Base-by-base conservation (phyloP, 2,888 invertebrate species). In the Augiades crinisus region DNA sequence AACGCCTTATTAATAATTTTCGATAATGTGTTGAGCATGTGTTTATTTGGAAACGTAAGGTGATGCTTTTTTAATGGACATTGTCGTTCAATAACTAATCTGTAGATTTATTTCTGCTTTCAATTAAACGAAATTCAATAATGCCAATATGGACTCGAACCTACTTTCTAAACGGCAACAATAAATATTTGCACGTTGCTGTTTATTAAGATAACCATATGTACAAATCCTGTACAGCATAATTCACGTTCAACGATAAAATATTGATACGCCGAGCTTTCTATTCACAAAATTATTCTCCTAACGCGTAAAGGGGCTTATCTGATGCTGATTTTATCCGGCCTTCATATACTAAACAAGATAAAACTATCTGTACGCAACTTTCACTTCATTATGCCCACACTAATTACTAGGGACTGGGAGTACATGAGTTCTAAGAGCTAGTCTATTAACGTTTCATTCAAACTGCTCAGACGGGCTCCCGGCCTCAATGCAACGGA, bases 261-360 rank as follows among this genome's bases (percentile, higher is more conserved):
- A 49, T 41, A 49, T 22, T 41, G 49, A 49, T 34, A 24, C 46
- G 50, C 43, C 43, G 36, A 44, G 50, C 50, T 50, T 50, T 50
- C 43, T 37, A 50, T 43, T 44, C 43, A 44, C 43, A 43, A 50
- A 50, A 50, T 43, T 50, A 50, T 50, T 50, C 50, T 36, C 43
- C 19, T 36, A 30, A 43, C 50, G 36, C 50, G 41, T 36, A 30
- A 43, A 50, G 19, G 33, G 13, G 43, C 36, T 43, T 50, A 50
- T 50, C 50, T 43, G 50, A 50, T 50, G 19, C 50, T 12, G 50
- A 50, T 44, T 50, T 50, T 50, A 50, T 50, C 49, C 50, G 43
- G 41, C 14, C 36, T 30, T 44, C 43, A 37, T 50, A 43, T 50
- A 43, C 49, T 43, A 24, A 50, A 43, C 50, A 21, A 50, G 50